Conservation (phyloP, 1,140 invertebrate species). For the Alviniconcha marisindica region DNA sequence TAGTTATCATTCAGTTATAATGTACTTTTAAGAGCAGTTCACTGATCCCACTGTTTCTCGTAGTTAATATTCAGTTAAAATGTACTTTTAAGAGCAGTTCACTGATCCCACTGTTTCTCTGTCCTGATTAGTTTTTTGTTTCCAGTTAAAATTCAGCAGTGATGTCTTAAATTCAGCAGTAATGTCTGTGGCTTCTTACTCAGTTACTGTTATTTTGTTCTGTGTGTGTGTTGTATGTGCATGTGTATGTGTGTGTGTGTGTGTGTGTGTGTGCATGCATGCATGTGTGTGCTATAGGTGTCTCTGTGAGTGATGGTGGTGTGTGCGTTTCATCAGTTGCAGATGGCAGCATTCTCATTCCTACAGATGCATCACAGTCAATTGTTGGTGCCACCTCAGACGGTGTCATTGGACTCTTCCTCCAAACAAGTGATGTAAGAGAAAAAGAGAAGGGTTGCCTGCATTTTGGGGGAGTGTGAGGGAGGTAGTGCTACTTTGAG, state of each 20-base stretch:
- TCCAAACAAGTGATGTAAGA: conserved; percentile 54
- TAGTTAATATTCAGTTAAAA: too few relatives aligned
- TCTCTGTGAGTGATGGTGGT: neutral
- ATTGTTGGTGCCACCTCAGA: conserved; percentile 43
- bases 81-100: too few relatives aligned
- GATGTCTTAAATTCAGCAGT: too few relatives aligned
- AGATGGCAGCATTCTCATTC: conserved; percentile 33
- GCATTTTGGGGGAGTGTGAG: neutral
- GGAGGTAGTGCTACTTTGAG: neutral
- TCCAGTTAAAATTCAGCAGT: too few relatives aligned
- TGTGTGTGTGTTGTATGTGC: too few relatives aligned
- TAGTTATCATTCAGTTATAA: too few relatives aligned
- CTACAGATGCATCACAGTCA: conserved; percentile 32
- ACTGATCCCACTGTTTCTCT: too few relatives aligned
- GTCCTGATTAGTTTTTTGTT: too few relatives aligned
- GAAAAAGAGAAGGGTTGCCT: neutral
- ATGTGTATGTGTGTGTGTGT: neutral
- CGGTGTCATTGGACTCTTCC: conserved; percentile 54
- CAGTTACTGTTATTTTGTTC: too few relatives aligned
- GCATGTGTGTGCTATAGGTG: neutral
- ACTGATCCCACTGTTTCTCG: too few relatives aligned
- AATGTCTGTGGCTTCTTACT: too few relatives aligned
- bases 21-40: too few relatives aligned
- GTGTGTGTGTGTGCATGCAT: neutral
- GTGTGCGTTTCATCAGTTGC: conserved; percentile 21